phyloP scores from a whole-genome alignment of 1,140 invertebrate species.

The Lycorma delicatula region DNA sequence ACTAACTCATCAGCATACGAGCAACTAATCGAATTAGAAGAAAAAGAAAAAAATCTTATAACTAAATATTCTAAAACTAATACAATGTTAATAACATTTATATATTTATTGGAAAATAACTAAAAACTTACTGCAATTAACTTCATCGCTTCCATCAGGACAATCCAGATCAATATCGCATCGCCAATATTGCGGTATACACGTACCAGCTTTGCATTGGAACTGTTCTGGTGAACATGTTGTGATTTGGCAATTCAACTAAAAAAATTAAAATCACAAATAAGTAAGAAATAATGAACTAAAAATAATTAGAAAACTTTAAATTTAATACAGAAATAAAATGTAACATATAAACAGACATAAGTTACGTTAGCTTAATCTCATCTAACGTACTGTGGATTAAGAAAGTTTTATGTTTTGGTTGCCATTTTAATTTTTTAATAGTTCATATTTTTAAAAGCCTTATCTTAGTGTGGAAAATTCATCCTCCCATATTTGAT shows the following conservation, averaged over 20 bases:
- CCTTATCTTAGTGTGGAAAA: too few relatives aligned
- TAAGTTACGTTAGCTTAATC: too few relatives aligned
- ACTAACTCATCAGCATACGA: neutral
- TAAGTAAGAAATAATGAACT: neutral
- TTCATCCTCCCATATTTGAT: too few relatives aligned
- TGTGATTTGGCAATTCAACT: constrained; percentile 34
- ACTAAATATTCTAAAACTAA: too few relatives aligned
- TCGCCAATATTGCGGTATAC: constrained; percentile 49
- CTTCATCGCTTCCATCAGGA: constrained; percentile 59
- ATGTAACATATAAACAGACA: too few relatives aligned
- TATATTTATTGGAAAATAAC: neutral
- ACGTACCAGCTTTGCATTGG: constrained; percentile 35
- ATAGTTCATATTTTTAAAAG: too few relatives aligned
- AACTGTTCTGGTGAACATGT: constrained; percentile 21
- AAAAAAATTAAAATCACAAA: neutral
- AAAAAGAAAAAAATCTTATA: neutral
- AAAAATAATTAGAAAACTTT: too few relatives aligned
- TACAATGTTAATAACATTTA: too few relatives aligned
- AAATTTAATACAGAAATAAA: too few relatives aligned
- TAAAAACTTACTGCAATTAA: constrained; percentile 45
- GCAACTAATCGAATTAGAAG: neutral
- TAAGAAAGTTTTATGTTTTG: too few relatives aligned
- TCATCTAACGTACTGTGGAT: too few relatives aligned
- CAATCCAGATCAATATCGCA: constrained; percentile 65
- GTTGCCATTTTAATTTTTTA: too few relatives aligned